phyloP scores from a whole-genome alignment of 2,113 vertebrate species.

The Poecilia latipinna region DNA sequence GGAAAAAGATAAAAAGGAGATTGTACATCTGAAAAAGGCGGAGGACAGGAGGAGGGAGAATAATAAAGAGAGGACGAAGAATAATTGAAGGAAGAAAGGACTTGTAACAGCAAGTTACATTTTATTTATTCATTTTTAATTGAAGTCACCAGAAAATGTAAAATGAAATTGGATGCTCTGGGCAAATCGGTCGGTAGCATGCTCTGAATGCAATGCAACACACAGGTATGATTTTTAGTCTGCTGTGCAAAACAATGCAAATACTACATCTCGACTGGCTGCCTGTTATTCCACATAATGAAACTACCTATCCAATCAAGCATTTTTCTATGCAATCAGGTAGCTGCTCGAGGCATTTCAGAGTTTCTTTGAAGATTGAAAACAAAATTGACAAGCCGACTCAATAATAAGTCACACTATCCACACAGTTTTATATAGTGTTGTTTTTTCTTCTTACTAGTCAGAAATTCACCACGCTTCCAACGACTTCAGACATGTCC shows the following conservation, averaged over 20 bases:
- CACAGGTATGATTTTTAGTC: constrained; percentile 60
- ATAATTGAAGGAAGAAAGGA: constrained; percentile 37
- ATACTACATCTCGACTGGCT: constrained; percentile 26
- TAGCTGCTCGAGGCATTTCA: constrained; percentile 51
- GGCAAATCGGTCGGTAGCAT: constrained; percentile 59
- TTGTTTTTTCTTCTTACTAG: constrained; percentile 10
- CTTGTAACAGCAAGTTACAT: constrained; percentile 45
- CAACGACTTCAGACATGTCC: constrained; percentile 7
- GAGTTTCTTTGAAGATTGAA: constrained; percentile 51
- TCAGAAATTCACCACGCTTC: background rate
- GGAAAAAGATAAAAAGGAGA: constrained; percentile 66
- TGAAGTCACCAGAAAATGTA: constrained; percentile 60
- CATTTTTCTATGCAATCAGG: constrained; percentile 53
- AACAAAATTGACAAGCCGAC: constrained; percentile 50
- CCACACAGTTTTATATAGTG: constrained; percentile 12
- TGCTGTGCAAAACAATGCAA: constrained; percentile 61
- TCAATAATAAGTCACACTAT: constrained; percentile 30
- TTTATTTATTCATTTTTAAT: constrained; percentile 68
- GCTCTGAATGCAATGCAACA: constrained; percentile 60
- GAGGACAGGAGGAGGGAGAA: constrained; percentile 34
- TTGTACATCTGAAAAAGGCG: constrained; percentile 70
- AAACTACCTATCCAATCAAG: constrained; percentile 48
- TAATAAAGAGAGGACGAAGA: constrained; percentile 40
- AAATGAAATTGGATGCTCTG: constrained; percentile 67
- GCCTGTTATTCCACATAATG: constrained; percentile 54